phyloP scores from a whole-genome alignment of 2,888 invertebrate genomes.

The Schizotus pectinicornis region DNA sequence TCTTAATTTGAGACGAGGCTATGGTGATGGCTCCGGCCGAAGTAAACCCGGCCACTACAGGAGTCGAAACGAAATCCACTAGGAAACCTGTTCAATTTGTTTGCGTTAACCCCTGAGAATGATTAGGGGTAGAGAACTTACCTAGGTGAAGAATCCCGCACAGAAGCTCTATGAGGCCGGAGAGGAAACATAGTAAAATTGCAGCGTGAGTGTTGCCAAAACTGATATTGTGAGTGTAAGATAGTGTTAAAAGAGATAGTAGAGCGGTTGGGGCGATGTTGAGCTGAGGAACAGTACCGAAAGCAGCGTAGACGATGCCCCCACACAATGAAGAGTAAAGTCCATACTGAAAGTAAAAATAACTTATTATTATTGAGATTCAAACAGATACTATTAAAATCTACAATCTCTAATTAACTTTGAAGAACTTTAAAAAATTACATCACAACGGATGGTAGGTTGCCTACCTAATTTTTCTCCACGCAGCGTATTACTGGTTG shows the following conservation, averaged over 20 bases:
- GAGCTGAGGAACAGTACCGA: conserved; percentile 75
- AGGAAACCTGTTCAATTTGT: conserved; percentile 64
- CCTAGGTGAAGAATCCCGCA: conserved; percentile 70
- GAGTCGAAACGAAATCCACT: conserved; percentile 73
- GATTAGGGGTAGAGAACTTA: conserved; percentile 56
- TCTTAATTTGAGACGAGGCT: conserved; percentile 73
- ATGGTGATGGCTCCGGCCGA: conserved; percentile 77
- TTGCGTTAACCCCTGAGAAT: neutral
- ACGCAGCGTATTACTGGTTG: neutral
- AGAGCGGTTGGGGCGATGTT: conserved; percentile 78
- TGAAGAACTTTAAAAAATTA: too few relatives aligned
- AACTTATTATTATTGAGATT: too few relatives aligned
- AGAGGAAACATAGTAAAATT: conserved; percentile 69
- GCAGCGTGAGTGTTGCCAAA: conserved; percentile 65
- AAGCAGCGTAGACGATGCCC: conserved; percentile 76
- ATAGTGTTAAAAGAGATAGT: conserved; percentile 74
- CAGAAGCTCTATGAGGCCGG: conserved; percentile 68
- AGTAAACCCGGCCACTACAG: conserved; percentile 76
- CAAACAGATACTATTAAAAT: too few relatives aligned
- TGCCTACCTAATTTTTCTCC: too few relatives aligned
- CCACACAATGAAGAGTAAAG: conserved; percentile 83
- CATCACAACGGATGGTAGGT: too few relatives aligned
- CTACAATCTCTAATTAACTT: too few relatives aligned
- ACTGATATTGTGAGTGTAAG: conserved; percentile 61
- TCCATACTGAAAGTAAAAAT: conserved; percentile 71